Evolutionary conservation across 2,888 invertebrate species (phyloP).

Genomic region (Nycteola revayana): DNA sequence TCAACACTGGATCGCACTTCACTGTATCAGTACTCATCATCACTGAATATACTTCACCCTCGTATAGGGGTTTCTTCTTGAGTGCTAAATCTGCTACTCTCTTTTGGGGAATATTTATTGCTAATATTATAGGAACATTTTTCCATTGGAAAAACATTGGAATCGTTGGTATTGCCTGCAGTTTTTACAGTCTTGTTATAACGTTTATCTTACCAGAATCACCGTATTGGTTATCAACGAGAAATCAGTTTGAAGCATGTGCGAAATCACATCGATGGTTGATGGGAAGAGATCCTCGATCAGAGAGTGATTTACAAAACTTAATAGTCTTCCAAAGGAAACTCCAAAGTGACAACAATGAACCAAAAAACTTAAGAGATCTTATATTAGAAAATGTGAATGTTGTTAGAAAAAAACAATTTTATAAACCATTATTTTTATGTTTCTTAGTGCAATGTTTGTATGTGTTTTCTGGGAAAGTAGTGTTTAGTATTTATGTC

Average conservation of each 20-base stretch:
- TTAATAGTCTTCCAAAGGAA: too few relatives aligned
- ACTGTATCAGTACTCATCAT: slow-evolving; percentile 22
- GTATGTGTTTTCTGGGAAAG: slow-evolving; percentile 17
- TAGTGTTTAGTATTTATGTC: slow-evolving; percentile 30
- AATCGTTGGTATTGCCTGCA: slow-evolving; percentile 27
- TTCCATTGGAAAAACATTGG: slow-evolving; percentile 40
- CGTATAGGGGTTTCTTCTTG: slow-evolving; percentile 30
- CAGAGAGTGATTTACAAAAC: slow-evolving; percentile 13
- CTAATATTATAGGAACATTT: slow-evolving; percentile 42
- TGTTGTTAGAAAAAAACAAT: slow-evolving; percentile 1
- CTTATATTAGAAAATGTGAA: slow-evolving; percentile 1
- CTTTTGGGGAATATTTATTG: slow-evolving; percentile 22
- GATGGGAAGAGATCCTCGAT: slow-evolving; percentile 25
- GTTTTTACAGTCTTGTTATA: slow-evolving; percentile 21
- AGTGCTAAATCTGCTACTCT: slow-evolving; percentile 31
- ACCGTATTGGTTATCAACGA: slow-evolving; percentile 35
- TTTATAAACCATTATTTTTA: slow-evolving; percentile 16
- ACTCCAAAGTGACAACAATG: too few relatives aligned
- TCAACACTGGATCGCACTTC: too few relatives aligned
- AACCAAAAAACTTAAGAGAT: too few relatives aligned
- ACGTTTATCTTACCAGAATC: slow-evolving; percentile 40
- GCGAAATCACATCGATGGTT: slow-evolving; percentile 26
- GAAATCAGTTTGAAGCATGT: slow-evolving; percentile 14
- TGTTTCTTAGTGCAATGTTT: slow-evolving; percentile 5
- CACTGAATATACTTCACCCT: slow-evolving; percentile 18